phyloP scores from a whole-genome alignment of 2,113 vertebrate genomes.

The Aramus guarauna region DNA sequence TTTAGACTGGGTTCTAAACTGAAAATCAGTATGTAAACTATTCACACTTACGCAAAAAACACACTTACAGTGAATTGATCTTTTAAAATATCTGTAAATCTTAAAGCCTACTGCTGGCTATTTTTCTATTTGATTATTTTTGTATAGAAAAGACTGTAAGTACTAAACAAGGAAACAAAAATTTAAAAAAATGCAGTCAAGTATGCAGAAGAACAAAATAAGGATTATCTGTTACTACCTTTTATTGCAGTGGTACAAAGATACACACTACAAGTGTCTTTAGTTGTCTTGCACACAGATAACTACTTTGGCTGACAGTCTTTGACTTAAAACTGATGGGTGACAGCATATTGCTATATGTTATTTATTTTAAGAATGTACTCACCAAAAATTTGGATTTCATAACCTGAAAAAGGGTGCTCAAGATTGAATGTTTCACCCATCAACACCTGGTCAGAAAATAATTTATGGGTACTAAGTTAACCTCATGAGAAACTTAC shows the following conservation, averaged over 20 bases:
- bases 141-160: not conserved
- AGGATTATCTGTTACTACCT: not conserved
- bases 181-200: not conserved
- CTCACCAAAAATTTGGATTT: not conserved
- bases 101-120: not conserved
- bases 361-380: not conserved
- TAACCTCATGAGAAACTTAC: not conserved
- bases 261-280: not conserved
- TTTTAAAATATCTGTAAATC: not conserved
- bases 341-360: not conserved
- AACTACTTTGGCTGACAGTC: not conserved
- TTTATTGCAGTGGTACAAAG: not conserved
- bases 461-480: not conserved
- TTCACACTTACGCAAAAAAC: not conserved
- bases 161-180: not conserved
- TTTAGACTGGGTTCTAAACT: not conserved
- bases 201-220: not conserved
- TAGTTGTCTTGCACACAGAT: not conserved
- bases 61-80: not conserved
- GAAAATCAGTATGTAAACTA: not conserved
- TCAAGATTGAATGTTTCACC: not conserved
- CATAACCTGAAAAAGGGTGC: not conserved
- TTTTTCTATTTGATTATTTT: not conserved
- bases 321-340: not conserved
- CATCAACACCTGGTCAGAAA: not conserved